Base-by-base conservation (phyloP, 2,113 vertebrate genomes). In the Ammospiza nelsoni region DNA sequence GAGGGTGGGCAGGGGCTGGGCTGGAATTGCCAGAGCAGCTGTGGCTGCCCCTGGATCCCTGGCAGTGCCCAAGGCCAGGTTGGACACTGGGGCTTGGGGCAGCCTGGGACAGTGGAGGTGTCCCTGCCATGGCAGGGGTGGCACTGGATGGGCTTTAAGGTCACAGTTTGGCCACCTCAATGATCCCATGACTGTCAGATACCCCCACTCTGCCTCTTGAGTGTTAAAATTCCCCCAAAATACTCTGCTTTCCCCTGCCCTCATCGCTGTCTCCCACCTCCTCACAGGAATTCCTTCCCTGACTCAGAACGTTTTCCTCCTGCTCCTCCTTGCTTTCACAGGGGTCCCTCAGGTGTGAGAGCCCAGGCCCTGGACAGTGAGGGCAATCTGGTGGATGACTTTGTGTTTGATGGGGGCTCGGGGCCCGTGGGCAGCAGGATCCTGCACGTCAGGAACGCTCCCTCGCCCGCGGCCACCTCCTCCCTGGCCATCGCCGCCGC, bases 391-490 rank as follows among this genome's bases (percentile, higher is more conserved):
- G 97, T 99, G 74, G 99, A 99, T 16, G 99, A 99, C 87, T 99
- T 99, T 65, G 99, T 99, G 62, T 99, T 99, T 22, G 99, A 99
- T 5, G 98, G 98, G 10, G 99, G 99, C n/a, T 59, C 96, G 0
- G 99, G 99, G 6, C 97, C 96, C 3, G 94, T 99, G 7, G 99
- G 98, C 28, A 98, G 98, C 44, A 97, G 98, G 6, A 96, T 99
- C 75, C 98, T 99, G 35, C 99, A 99, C 1, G 99, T 99, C 89
- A 98, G 99, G 39, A 99, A 99, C 8, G 99, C 99, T 7, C 99
- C 99, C 8, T 99, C 99, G 2, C 99, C 99, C 0, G 99, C 99
- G 1, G 99, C 99, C 29, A 99, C 99, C 71, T 99, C 99, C 66
- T 99, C 99, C 22, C 98, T 99, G 5, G 98, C 99, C 88, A 99